Conservation (phyloP, 1,140 invertebrate genomes). For the Saccostrea glomerata region DNA sequence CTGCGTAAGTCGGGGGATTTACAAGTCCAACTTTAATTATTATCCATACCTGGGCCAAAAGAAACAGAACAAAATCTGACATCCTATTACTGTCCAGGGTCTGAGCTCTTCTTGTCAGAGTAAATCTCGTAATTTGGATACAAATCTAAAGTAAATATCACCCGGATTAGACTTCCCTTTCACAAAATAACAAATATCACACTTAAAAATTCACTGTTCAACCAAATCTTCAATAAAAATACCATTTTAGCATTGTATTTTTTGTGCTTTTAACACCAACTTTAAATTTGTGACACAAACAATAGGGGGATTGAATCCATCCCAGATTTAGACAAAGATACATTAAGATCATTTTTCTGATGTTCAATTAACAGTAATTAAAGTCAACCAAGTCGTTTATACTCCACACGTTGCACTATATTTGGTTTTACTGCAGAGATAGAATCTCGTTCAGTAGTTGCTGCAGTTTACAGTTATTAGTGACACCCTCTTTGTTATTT, state of each 20-base stretch:
- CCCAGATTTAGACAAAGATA: not conserved
- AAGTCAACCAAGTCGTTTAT: not conserved
- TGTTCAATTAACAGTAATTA: slow-evolving; percentile 29
- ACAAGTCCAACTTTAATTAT: not conserved
- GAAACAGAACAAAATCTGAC: not conserved
- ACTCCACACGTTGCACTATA: not conserved
- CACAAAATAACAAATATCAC: no score
- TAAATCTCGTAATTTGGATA: not conserved
- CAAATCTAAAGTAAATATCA: not conserved
- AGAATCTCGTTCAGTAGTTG: slow-evolving; percentile 1
- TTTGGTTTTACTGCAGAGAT: not conserved
- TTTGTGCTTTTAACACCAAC: not conserved
- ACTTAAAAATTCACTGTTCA: not conserved
- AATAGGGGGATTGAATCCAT: not conserved
- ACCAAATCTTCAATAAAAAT: slow-evolving; percentile 5
- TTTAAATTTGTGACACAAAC: not conserved
- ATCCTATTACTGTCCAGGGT: not conserved
- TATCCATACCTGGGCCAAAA: not conserved
- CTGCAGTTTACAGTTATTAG: not conserved
- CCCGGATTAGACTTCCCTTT: not conserved
- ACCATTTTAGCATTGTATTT: not conserved
- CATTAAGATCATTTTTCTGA: not conserved
- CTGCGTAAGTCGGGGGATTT: not conserved
- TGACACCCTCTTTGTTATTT: slow-evolving; percentile 3
- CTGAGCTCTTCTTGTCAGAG: not conserved